Evolutionary conservation across 2,113 vertebrate genomes (phyloP).

Genomic region (Falco punctatus): DNA sequence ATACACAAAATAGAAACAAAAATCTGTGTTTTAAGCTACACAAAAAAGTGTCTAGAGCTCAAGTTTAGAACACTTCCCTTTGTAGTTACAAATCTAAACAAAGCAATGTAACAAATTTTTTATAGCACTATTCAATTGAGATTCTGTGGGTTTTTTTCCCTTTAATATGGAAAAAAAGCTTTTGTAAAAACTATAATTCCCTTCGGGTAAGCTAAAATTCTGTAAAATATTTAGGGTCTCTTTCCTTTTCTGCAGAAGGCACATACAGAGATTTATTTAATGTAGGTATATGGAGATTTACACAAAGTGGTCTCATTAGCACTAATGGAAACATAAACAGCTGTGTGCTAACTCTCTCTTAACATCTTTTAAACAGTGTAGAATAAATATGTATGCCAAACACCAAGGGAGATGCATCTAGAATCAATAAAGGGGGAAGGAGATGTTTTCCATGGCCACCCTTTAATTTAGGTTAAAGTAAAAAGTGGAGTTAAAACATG

Average conservation of each 20-base stretch:
- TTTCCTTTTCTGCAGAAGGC: neutral
- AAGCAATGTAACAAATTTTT: neutral
- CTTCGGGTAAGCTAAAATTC: neutral
- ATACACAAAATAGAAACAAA: neutral
- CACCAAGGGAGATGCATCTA: neutral
- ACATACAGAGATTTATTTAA: neutral
- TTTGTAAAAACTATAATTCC: neutral
- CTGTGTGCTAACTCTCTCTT: neutral
- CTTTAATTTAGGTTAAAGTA: neutral
- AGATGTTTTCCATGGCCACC: neutral
- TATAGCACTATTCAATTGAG: neutral
- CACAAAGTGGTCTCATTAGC: slow-evolving; percentile 4
- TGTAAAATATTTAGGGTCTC: neutral
- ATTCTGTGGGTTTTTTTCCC: neutral
- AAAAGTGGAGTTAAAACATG: neutral
- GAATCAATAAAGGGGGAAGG: neutral
- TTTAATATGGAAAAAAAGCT: neutral
- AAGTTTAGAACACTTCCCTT: neutral
- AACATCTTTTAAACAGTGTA: neutral
- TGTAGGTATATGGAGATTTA: neutral
- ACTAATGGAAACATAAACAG: slow-evolving; percentile 15
- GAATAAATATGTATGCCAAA: slow-evolving; percentile 22
- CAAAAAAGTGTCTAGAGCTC: neutral
- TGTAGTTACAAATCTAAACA: neutral
- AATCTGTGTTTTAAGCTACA: neutral